Evolutionary conservation across 2,888 invertebrate genomes (phyloP).

Genomic region (Graphium colonna): DNA sequence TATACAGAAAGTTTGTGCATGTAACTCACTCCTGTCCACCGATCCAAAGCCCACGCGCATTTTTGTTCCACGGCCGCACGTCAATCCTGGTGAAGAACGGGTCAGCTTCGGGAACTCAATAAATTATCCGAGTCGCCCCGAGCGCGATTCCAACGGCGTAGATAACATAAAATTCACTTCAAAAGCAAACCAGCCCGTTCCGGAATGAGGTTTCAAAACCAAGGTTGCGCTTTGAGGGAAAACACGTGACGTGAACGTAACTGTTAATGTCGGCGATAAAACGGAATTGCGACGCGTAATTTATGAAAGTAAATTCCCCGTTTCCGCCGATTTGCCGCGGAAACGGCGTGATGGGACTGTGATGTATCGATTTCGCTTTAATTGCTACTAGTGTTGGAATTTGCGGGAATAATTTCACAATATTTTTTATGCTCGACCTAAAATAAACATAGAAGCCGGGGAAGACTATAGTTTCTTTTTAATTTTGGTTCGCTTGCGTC

Average conservation of each 20-base stretch:
- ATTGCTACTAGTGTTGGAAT: neutral
- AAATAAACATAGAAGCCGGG: too few relatives aligned
- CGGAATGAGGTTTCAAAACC: conserved; percentile 48
- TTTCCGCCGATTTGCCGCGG: conserved; percentile 3
- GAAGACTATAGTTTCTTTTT: too few relatives aligned
- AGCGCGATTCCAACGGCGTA: conserved; percentile 35
- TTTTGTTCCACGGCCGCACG: conserved; percentile 33
- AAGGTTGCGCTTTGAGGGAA: conserved; percentile 36
- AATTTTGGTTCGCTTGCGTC: too few relatives aligned
- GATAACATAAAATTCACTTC: conserved; percentile 51
- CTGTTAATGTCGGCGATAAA: conserved; percentile 45
- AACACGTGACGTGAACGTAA: conserved; percentile 32
- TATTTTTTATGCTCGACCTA: too few relatives aligned
- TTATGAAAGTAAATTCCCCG: conserved; percentile 16
- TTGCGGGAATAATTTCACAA: neutral
- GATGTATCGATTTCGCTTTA: conserved; percentile 20
- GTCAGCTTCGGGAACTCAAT: conserved; percentile 50
- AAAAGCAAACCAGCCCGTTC: conserved; percentile 61
- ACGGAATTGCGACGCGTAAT: conserved; percentile 24
- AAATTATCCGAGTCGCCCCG: conserved; percentile 45
- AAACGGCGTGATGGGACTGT: conserved; percentile 24
- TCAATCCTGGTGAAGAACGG: conserved; percentile 40
- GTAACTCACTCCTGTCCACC: neutral
- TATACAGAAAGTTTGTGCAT: too few relatives aligned
- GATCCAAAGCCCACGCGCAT: conserved; percentile 12